phyloP scores from a whole-genome alignment of 2,888 invertebrate species.

The Chesias legatella region DNA sequence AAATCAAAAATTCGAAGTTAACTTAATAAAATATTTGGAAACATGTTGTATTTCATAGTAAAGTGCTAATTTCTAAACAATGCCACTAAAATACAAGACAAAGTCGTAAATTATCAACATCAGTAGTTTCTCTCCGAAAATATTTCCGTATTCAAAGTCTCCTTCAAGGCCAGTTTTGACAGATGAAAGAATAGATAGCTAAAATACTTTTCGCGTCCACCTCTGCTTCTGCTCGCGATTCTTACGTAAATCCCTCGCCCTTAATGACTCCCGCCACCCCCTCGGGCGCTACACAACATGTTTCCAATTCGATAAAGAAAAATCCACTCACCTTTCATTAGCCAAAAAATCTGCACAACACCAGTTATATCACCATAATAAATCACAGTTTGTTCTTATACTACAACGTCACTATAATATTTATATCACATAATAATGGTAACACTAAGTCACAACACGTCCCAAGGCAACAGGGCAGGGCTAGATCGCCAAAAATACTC shows the following conservation, averaged over 20 bases:
- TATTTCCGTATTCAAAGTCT: conserved; percentile 76
- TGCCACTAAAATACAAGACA: conserved; percentile 32
- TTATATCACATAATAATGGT: conserved; percentile 75
- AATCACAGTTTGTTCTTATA: conserved; percentile 79
- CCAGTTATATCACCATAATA: conserved; percentile 76
- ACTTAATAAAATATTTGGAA: too few relatives aligned
- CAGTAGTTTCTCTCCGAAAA: conserved; percentile 55
- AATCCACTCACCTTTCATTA: conserved; percentile 61
- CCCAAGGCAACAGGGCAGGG: conserved; percentile 75
- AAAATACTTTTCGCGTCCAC: conserved; percentile 49
- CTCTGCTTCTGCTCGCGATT: conserved; percentile 43
- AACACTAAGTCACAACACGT: conserved; percentile 80
- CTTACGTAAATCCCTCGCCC: conserved; percentile 74
- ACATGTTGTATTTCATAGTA: conserved; percentile 23
- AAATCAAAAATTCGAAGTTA: too few relatives aligned
- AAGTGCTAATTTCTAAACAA: conserved; percentile 35
- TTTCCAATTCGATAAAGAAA: conserved; percentile 50
- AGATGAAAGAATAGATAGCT: conserved; percentile 56
- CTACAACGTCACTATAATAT: conserved; percentile 67
- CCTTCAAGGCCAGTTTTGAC: conserved; percentile 72
- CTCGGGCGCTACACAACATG: conserved; percentile 37
- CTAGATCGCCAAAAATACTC: conserved; percentile 64
- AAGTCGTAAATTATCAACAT: conserved; percentile 49
- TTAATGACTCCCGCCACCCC: conserved; percentile 36
- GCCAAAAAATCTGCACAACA: conserved; percentile 64